Evolutionary conservation across 2,797 vertebrate genomes (phyloP).

Genomic region (Coccyzus lansbergi): DNA sequence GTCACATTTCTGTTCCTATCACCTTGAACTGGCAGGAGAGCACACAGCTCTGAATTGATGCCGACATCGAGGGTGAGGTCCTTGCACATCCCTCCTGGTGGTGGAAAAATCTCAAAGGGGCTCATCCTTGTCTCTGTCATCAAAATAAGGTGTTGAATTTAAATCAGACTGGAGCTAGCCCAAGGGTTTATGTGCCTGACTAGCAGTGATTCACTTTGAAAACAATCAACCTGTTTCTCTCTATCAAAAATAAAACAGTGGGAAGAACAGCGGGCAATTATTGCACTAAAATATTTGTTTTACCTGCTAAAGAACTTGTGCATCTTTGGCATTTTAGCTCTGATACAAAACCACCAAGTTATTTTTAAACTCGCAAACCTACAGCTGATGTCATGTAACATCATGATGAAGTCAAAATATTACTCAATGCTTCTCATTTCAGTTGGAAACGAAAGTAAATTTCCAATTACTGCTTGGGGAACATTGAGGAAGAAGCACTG

Average conservation of each 20-base stretch:
- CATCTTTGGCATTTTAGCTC: not conserved
- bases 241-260: constrained; percentile 1
- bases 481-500: not conserved
- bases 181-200: not conserved
- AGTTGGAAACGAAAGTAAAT: not conserved
- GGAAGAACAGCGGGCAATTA: not conserved
- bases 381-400: not conserved
- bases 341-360: not conserved
- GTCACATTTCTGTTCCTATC: not conserved
- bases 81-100: not conserved
- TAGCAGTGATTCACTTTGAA: not conserved
- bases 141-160: not conserved
- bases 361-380: constrained; percentile 18
- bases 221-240: not conserved
- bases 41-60: not conserved
- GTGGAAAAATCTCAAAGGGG: not conserved
- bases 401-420: not conserved
- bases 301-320: not conserved
- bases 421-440: not conserved
- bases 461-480: not conserved
- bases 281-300: not conserved
- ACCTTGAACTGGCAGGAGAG: not conserved
- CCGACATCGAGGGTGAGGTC: not conserved
- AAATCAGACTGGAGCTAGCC: not conserved
- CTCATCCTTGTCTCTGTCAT: not conserved